Evolutionary conservation across 1,140 invertebrate genomes (phyloP).

Genomic region (Olivierus martensii): DNA sequence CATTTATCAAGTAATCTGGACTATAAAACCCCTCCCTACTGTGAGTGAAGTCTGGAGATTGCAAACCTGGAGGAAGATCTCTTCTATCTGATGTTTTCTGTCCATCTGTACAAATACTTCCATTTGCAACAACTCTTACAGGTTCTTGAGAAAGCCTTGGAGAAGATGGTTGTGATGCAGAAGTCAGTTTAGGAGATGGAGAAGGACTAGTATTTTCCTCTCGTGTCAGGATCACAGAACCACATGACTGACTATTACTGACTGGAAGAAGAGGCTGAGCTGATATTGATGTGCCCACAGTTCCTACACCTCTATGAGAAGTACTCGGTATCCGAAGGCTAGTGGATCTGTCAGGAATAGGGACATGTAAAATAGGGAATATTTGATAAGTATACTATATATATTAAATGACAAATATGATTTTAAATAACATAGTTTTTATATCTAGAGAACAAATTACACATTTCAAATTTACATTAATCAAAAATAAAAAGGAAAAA

Average conservation of each 20-base stretch:
- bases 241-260: conserved; percentile 22
- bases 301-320: conserved; percentile 21
- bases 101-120: conserved; percentile 11
- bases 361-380: background rate
- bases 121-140: conserved; percentile 9
- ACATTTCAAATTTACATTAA: no score
- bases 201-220: conserved; percentile 5
- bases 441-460: no score
- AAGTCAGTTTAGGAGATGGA: conserved; percentile 6
- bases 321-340: conserved; percentile 21
- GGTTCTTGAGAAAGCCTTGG: conserved; percentile 12
- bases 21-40: conserved; percentile 25
- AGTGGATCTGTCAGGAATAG: conserved; percentile 10
- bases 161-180: conserved; percentile 16
- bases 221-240: conserved; percentile 17
- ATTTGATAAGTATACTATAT: no score
- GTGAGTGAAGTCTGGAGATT: conserved; percentile 16
- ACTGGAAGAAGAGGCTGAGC: conserved; percentile 26
- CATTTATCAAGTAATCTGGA: conserved; percentile 30
- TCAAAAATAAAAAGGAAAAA: no score
- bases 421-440: no score
- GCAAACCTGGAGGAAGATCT: conserved; percentile 18
- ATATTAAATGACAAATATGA: no score
- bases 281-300: conserved; percentile 22
- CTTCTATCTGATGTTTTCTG: conserved; percentile 8